These are phyloP conservation scores for Drosophila nigromelanica DNA, from an alignment of 1,140 invertebrate genomes.

Conservation along the genomic window DNA sequence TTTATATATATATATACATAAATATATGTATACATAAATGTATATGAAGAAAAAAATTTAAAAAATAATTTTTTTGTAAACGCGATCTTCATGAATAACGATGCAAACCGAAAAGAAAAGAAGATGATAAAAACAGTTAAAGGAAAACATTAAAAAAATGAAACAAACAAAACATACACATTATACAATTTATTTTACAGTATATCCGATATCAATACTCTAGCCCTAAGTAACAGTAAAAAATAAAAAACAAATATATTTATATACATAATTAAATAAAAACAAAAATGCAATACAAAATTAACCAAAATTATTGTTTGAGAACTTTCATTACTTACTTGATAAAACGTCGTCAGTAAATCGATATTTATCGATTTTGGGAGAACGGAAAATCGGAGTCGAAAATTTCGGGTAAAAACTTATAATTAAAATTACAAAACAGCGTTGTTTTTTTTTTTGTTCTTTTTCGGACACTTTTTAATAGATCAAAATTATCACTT, in stretches of 20 bases:
- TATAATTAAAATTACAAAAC: too few relatives aligned
- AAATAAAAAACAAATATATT: slow-evolving; percentile 73
- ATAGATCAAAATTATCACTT: too few relatives aligned
- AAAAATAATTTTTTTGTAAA: slow-evolving; percentile 25
- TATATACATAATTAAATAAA: slow-evolving; percentile 81
- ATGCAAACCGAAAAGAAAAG: slow-evolving; percentile 1
- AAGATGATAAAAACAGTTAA: slow-evolving; percentile 23
- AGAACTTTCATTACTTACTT: too few relatives aligned
- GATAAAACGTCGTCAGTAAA: too few relatives aligned
- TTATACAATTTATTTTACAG: slow-evolving; percentile 80
- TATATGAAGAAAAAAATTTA: slow-evolving; percentile 11
- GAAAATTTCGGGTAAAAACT: too few relatives aligned
- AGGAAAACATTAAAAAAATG: slow-evolving; percentile 8
- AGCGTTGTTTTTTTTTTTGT: too few relatives aligned
- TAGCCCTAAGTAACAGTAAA: slow-evolving; percentile 73
- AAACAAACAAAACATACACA: slow-evolving; percentile 49
- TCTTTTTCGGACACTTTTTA: too few relatives aligned
- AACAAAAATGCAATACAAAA: slow-evolving; percentile 61
- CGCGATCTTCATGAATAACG: neutral
- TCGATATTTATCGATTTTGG: too few relatives aligned
- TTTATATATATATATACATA: slow-evolving; percentile 47
- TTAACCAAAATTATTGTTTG: slow-evolving; percentile 2
- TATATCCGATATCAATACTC: slow-evolving; percentile 76
- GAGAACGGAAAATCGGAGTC: too few relatives aligned
- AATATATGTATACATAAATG: slow-evolving; percentile 32